A percentile compares a stretch with the other conserved stretches of the same genome.
phyloP scores from a whole-genome alignment of 2,888 invertebrate species.

The Brenthis daphne region DNA sequence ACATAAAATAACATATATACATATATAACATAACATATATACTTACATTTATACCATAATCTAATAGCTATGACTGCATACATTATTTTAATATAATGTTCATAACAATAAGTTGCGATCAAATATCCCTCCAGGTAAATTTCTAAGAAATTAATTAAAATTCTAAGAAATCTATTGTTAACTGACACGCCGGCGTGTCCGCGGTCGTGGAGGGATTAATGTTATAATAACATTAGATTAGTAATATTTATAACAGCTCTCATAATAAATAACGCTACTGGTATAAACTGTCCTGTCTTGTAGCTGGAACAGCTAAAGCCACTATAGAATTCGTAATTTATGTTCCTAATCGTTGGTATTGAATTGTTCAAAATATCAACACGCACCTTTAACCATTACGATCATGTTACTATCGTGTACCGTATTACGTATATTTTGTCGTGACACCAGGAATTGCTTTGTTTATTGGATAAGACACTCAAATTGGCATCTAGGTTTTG shows the following conservation, averaged over 20 bases:
- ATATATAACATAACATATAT: too few relatives aligned
- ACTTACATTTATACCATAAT: too few relatives aligned
- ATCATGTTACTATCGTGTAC: constrained; percentile 26
- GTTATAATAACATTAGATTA: background rate
- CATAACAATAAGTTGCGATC: background rate
- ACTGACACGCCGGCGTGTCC: too few relatives aligned
- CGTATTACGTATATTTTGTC: constrained; percentile 28
- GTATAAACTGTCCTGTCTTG: constrained; percentile 20
- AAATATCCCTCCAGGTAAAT: background rate
- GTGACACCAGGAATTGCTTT: constrained; percentile 24
- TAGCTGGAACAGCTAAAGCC: constrained; percentile 25
- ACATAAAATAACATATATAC: too few relatives aligned
- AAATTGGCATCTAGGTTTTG: constrained; percentile 17
- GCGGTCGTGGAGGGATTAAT: background rate
- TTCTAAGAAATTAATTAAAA: too few relatives aligned
- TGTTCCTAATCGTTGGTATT: constrained; percentile 37
- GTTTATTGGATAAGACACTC: constrained; percentile 21
- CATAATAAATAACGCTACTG: constrained; percentile 29
- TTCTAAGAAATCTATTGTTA: too few relatives aligned
- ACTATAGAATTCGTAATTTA: constrained; percentile 34
- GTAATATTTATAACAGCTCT: constrained; percentile 13
- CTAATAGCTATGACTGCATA: background rate
- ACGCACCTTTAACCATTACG: constrained; percentile 27
- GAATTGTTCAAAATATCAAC: constrained; percentile 44
- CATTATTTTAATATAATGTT: background rate